Evolutionary conservation across 2,797 vertebrate species (phyloP).

Genomic region (Megaceryle alcyon): DNA sequence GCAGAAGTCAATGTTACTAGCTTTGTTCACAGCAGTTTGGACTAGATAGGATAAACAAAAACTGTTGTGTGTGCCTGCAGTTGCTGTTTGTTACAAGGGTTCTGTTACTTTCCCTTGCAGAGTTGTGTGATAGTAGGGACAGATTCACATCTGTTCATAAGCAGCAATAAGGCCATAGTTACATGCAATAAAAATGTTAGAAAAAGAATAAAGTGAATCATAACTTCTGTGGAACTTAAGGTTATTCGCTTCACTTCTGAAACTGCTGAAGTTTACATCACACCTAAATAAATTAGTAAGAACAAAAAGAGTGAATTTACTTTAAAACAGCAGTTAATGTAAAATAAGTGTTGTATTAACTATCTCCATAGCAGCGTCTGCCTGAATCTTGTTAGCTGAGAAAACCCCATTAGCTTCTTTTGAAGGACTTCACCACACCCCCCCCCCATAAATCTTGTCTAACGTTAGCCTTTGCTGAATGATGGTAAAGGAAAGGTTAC

Average conservation of each 20-base stretch:
- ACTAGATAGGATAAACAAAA: background rate
- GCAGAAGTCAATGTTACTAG: background rate
- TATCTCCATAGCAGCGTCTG: background rate
- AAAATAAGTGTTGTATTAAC: background rate
- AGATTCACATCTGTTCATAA: constrained; percentile 18
- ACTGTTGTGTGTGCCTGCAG: background rate
- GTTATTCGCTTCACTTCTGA: background rate
- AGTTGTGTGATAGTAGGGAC: background rate
- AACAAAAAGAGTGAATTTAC: background rate
- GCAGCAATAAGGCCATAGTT: background rate
- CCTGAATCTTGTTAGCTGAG: background rate
- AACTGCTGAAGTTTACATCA: background rate
- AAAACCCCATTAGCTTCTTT: background rate
- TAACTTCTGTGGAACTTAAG: constrained; percentile 23
- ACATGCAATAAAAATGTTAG: background rate
- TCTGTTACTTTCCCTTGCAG: background rate
- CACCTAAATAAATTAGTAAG: background rate
- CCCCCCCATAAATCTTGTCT: background rate
- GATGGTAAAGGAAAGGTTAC: background rate
- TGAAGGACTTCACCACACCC: background rate
- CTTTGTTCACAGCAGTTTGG: background rate
- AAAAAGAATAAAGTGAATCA: constrained; percentile 20
- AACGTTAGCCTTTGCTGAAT: background rate
- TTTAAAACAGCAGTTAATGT: background rate
- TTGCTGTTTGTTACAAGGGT: background rate